Evolutionary conservation across 2,797 vertebrate species (phyloP), one percentile per base, ranked within the genome.

Genomic region (Valencia hispanica): DNA sequence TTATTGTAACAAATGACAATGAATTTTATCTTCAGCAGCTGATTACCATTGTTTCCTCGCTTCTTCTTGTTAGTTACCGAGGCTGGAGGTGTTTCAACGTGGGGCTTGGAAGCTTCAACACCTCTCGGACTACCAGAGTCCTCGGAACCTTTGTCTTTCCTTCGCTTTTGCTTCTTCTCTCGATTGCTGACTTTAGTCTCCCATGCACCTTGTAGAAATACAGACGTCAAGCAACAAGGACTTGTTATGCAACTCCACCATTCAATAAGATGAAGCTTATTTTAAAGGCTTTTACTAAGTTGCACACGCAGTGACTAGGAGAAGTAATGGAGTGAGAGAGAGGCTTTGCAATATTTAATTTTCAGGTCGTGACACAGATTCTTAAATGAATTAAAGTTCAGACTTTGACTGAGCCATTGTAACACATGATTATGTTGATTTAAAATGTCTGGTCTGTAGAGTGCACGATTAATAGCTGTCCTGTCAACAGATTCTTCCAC

Each of bases 181-280:
- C 97, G 95, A 93, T 98, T 97, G 93, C 98, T 99, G 88, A 99
- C 96, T 95, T 98, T 99, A 20, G 97, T 99, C 94, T 99, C 97
- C 98, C 98, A 99, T 47, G 96, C 86, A 87, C 97, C 98, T 99
- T 91, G 1, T 47, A 2, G 55, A 70, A 18, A 75, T 15, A 66
- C 41, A 75, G 34, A 78, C 8, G 43, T 25, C 47, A 68, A 45
- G n/a, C 25, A 71, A 70, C 6, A 70, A 10, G 0, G 47, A 77
- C 68, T 12, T 4, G 0, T 76, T 72, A 73, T 5, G 27, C 39
- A 18, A 72, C n/a, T 8, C 25, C 12, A 18, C 61, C 6, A 14
- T 36, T 18, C 5, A 73, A 5, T 25, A 65, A 12, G 20, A 39
- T 11, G 11, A 65, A 65, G 12, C 10, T 5, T 22, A 22, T 17